phyloP scores from a whole-genome alignment of 2,797 vertebrate genomes.

The Oreortyx pictus region DNA sequence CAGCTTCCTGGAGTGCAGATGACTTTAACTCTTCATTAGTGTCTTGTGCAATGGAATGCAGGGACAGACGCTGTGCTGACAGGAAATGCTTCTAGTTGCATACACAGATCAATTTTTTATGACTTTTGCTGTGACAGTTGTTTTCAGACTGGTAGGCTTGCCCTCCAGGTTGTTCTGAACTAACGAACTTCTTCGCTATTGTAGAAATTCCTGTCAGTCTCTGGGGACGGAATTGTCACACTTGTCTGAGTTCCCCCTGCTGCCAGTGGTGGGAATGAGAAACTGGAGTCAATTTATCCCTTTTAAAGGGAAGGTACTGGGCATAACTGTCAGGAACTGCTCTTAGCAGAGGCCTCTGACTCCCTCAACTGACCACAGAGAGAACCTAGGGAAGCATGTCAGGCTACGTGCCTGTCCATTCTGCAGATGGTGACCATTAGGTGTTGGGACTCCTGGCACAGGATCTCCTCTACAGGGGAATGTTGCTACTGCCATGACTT shows the following conservation, averaged over 20 bases:
- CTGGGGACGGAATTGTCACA: background rate
- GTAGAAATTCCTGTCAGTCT: background rate
- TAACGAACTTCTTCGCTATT: background rate
- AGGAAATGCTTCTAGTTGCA: background rate
- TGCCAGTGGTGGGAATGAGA: background rate
- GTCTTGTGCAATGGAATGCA: background rate
- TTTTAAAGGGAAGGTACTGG: background rate
- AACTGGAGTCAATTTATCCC: background rate
- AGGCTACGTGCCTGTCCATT: background rate
- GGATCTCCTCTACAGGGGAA: background rate
- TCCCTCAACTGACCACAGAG: background rate
- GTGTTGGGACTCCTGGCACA: background rate
- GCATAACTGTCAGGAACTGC: background rate
- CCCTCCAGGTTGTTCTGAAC: background rate
- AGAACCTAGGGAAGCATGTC: background rate
- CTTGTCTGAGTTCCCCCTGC: background rate
- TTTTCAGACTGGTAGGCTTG: background rate
- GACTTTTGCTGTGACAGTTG: background rate
- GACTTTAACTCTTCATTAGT: background rate
- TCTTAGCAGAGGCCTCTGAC: background rate
- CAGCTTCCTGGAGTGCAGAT: background rate
- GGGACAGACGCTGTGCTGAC: background rate
- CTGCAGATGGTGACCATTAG: background rate
- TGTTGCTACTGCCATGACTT: background rate
- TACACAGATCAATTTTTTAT: background rate